These are phyloP conservation scores for Ascaphus truei DNA, from an alignment of 2,113 vertebrate species.

Conservation along the genomic window DNA sequence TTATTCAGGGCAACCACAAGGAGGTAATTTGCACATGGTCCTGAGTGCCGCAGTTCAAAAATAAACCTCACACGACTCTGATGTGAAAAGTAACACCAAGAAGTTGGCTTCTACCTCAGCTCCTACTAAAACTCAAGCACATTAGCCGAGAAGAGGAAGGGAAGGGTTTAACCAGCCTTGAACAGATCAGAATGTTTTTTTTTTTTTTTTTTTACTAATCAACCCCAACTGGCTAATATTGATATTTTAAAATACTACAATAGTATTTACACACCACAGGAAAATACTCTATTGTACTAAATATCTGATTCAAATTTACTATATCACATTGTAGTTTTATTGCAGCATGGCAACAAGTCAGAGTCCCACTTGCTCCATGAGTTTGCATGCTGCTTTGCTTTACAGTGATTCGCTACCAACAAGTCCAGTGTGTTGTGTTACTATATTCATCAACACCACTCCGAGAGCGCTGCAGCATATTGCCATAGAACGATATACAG, in stretches of 20 bases:
- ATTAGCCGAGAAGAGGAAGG: too few relatives aligned
- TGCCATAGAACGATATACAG: neutral
- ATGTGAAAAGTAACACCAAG: too few relatives aligned
- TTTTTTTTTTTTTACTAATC: neutral
- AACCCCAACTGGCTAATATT: slow-evolving; percentile 50
- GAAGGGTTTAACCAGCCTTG: too few relatives aligned
- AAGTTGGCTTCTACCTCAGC: slow-evolving; percentile 54
- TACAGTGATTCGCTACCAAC: slow-evolving; percentile 45
- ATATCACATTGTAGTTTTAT: slow-evolving; percentile 57
- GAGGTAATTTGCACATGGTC: too few relatives aligned
- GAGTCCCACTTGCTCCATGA: neutral
- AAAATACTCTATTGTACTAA: slow-evolving; percentile 81
- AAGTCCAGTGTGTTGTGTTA: neutral
- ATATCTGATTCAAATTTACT: slow-evolving; percentile 68
- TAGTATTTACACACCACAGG: slow-evolving; percentile 76
- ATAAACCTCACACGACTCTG: too few relatives aligned
- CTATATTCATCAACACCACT: neutral
- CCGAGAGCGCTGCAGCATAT: neutral
- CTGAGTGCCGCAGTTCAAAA: too few relatives aligned
- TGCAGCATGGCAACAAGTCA: slow-evolving; percentile 45
- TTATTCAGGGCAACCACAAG: too few relatives aligned
- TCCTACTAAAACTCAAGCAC: slow-evolving; percentile 37
- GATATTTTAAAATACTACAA: slow-evolving; percentile 66
- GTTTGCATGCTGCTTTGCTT: slow-evolving; percentile 28
- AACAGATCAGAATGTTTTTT: neutral